phyloP scores from a whole-genome alignment of 53 echinoderm and acorn worm species.

The Holothuria scabra region DNA sequence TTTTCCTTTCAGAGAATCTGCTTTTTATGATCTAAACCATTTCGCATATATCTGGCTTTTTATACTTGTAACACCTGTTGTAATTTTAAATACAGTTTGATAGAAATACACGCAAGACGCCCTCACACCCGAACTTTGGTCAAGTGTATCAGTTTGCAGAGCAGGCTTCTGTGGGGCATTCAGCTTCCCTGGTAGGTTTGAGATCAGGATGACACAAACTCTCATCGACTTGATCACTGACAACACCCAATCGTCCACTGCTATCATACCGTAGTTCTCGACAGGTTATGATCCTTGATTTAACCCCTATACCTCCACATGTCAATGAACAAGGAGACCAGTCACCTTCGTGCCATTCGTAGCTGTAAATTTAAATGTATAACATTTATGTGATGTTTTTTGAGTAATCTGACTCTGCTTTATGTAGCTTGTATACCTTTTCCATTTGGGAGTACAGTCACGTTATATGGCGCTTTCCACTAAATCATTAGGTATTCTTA shows the following conservation, averaged over 20 bases:
- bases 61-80: no score
- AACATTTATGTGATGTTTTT: no score
- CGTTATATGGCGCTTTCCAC: no score
- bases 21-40: no score
- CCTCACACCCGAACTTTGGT: conserved; percentile 8
- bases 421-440: no score
- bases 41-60: no score
- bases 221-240: background rate
- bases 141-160: background rate
- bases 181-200: conserved; percentile 19
- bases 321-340: conserved; percentile 27
- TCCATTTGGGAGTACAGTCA: no score
- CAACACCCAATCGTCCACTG: conserved; percentile 6
- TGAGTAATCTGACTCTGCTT: no score
- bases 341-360: conserved; percentile 32
- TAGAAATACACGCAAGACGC: no score
- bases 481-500: no score
- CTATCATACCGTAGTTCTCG: conserved; percentile 25
- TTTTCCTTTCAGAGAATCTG: no score
- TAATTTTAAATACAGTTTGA: no score
- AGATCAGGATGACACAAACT: conserved; percentile 16
- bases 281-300: conserved; percentile 3
- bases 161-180: conserved; percentile 11
- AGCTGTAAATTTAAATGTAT: background rate
- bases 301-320: conserved; percentile 25